Percentiles rank a stretch among this genome's conserved stretches.
These are phyloP conservation scores for Passerina amoena DNA, from an alignment of 2,113 vertebrate species.

Conservation along the genomic window DNA sequence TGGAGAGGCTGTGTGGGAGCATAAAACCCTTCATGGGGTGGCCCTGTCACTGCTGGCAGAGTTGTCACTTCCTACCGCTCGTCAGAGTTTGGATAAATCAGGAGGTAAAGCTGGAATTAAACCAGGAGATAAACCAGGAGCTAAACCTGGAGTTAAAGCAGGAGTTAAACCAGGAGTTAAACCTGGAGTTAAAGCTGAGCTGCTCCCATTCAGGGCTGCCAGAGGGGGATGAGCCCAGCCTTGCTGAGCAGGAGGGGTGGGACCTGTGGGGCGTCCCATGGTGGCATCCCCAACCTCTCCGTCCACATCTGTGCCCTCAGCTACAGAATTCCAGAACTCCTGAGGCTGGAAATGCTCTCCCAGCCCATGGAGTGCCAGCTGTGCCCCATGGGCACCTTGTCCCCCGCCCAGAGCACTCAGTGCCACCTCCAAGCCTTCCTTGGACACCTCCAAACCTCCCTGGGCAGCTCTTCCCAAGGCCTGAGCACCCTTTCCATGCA, in stretches of 20 bases:
- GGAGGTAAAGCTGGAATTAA: background rate
- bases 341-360: background rate
- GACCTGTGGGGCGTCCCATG: accelerated
- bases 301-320: background rate
- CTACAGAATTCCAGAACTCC: background rate
- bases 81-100: background rate
- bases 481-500: background rate
- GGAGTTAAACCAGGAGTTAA: no score
- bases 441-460: background rate
- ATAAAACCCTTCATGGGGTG: background rate
- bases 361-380: accelerated
- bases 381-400: background rate
- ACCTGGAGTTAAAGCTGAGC: background rate
- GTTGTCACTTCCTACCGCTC: background rate
- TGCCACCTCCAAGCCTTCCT: background rate
- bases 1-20: background rate
- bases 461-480: background rate
- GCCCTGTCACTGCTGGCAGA: accelerated
- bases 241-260: background rate
- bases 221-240: background rate
- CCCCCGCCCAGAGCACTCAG: background rate
- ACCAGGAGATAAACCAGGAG: background rate
- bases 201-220: background rate
- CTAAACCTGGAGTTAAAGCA: no score
- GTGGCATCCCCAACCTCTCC: background rate